Evolutionary conservation across 2,113 vertebrate species (phyloP).

Genomic region (pig (Sus scrofa)): DNA sequence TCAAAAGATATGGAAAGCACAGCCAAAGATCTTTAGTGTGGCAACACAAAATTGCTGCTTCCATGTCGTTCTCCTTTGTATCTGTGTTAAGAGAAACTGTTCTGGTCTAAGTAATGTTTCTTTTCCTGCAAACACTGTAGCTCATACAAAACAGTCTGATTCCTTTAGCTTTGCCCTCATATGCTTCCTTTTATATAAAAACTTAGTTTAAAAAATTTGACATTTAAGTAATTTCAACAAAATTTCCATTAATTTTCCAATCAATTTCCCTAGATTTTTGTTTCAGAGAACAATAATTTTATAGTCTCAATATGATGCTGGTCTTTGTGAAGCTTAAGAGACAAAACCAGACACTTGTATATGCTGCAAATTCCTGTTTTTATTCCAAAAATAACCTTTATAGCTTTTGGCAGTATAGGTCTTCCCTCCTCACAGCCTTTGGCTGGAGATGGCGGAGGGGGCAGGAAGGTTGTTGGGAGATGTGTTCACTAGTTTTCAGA

Average conservation of each 20-base stretch:
- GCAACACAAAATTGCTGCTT: slow-evolving; percentile 16
- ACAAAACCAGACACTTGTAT: neutral
- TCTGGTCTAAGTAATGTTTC: slow-evolving; percentile 36
- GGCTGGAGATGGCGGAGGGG: neutral
- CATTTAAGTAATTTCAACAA: slow-evolving; percentile 50
- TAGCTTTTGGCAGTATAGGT: neutral
- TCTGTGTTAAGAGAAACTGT: neutral
- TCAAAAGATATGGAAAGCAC: slow-evolving; percentile 46
- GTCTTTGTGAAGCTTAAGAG: slow-evolving; percentile 43
- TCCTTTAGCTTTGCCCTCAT: neutral
- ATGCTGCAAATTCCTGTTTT: neutral
- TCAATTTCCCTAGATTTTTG: slow-evolving; percentile 41
- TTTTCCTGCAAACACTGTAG: slow-evolving; percentile 5
- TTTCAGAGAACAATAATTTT: slow-evolving; percentile 42
- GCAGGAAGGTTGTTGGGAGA: neutral
- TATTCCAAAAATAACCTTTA: slow-evolving; percentile 63
- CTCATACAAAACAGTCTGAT: neutral
- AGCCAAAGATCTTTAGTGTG: neutral
- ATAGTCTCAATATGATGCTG: neutral
- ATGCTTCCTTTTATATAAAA: neutral
- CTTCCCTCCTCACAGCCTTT: neutral
- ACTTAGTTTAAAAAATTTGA: neutral
- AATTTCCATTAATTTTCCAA: neutral
- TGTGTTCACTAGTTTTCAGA: neutral
- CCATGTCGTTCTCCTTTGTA: slow-evolving; percentile 27